phyloP scores from a whole-genome alignment of 2,797 vertebrate species.

The Melanotaenia trifasciata region DNA sequence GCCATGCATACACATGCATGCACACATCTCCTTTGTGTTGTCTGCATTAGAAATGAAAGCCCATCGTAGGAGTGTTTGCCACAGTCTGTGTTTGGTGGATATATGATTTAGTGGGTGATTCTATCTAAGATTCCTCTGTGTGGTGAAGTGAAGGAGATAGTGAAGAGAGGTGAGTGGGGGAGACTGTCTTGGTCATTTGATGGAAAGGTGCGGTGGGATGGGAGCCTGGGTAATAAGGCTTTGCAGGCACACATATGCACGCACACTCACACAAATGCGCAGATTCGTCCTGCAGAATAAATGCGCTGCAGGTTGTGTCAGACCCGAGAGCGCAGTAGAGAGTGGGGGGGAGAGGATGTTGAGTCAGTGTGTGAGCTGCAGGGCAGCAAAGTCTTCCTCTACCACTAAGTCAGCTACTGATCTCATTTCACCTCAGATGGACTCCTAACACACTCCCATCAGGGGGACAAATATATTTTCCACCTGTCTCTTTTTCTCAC shows the following conservation, averaged over 20 bases:
- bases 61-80: constrained; percentile 63
- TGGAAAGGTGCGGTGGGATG: constrained; percentile 62
- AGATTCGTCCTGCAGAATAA: constrained; percentile 62
- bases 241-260: constrained; percentile 10
- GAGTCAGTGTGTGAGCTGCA: constrained; percentile 74
- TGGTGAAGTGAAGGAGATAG: constrained; percentile 40
- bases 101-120: constrained; percentile 75
- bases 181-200: constrained; percentile 58
- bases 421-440: constrained; percentile 80
- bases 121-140: constrained; percentile 67
- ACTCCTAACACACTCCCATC: constrained; percentile 77
- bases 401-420: constrained; percentile 75
- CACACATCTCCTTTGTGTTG: constrained; percentile 21
- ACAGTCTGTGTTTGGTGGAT: constrained; percentile 54
- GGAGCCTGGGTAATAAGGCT: constrained; percentile 61
- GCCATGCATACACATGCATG: neutral
- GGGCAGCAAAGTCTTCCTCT: constrained; percentile 77
- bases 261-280: constrained; percentile 12
- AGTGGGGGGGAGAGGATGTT: constrained; percentile 42
- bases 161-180: constrained; percentile 9
- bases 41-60: constrained; percentile 66
- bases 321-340: constrained; percentile 47
- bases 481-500: constrained; percentile 58
- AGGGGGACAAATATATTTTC: constrained; percentile 72
- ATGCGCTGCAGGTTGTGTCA: constrained; percentile 72